Evolutionary conservation across 2,888 invertebrate genomes (phyloP).

Genomic region (Tenthredo livida): DNA sequence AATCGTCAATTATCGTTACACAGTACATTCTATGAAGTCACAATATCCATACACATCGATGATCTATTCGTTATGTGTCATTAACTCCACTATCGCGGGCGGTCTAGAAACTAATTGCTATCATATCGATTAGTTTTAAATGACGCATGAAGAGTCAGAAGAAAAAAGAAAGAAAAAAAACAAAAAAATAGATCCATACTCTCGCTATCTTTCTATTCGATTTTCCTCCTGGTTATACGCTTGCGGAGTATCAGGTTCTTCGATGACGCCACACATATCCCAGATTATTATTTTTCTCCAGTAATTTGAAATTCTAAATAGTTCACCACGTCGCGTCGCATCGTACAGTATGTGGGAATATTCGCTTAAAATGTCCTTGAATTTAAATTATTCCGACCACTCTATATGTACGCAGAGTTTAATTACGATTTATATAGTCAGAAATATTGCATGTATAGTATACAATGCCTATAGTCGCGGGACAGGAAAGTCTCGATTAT

Average conservation of each 20-base stretch:
- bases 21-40: background rate
- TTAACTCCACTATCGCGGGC: background rate
- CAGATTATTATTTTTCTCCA: background rate
- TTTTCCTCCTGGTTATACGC: background rate
- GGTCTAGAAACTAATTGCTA: background rate
- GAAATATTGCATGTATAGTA: background rate
- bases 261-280: background rate
- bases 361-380: background rate
- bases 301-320: background rate
- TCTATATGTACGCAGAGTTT: background rate
- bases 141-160: background rate
- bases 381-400: background rate
- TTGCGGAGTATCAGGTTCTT: background rate
- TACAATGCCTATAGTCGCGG: too few relatives aligned
- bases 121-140: conserved; percentile 15
- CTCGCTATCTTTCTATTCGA: background rate
- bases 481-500: background rate
- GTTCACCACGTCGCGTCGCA: background rate
- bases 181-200: background rate
- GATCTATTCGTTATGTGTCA: background rate
- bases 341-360: background rate
- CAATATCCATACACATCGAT: background rate
- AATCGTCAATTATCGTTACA: background rate
- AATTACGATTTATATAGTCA: background rate
- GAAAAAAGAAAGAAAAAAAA: background rate